Percentiles rank a stretch among this genome's conserved stretches.
Evolutionary conservation across 2,797 vertebrate species (phyloP).

Genomic region (Parauchenoglanis punctatus): DNA sequence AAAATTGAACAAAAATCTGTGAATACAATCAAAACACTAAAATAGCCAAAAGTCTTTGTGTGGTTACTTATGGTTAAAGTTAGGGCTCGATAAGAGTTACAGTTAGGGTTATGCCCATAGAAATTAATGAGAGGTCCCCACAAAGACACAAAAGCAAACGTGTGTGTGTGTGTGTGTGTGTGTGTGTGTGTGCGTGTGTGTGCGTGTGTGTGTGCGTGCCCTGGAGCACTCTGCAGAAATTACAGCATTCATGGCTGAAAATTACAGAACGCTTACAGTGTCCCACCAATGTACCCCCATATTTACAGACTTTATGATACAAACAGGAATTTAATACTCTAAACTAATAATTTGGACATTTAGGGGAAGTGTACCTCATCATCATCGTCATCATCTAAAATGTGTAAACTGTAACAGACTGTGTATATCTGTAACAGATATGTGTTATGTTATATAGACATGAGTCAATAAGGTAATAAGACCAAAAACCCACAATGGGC

Average conservation of each 20-base stretch:
- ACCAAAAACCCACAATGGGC: not conserved
- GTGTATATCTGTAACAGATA: no score
- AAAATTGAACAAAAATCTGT: no score
- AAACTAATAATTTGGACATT: not conserved
- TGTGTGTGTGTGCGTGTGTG: slow-evolving; percentile 22
- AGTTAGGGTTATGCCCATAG: no score
- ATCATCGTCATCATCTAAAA: not conserved
- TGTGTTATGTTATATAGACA: not conserved
- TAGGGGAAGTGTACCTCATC: not conserved
- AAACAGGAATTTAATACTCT: not conserved
- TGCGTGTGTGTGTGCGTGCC: not conserved
- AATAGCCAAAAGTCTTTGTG: no score
- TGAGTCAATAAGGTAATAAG: not conserved
- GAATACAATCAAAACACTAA: no score
- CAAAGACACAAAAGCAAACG: slow-evolving; percentile 8
- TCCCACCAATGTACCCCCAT: not conserved
- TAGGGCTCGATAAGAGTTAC: no score
- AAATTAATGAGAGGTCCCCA: no score
- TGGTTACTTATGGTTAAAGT: no score
- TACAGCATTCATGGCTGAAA: slow-evolving; percentile 36
- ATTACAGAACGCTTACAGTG: slow-evolving; percentile 36
- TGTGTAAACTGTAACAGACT: not conserved
- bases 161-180: slow-evolving; percentile 24
- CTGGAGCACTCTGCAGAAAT: slow-evolving; percentile 49
- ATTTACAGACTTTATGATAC: slow-evolving; percentile 17